A percentile compares a stretch with the other conserved stretches of the same genome.
Evolutionary conservation across 2,113 vertebrate genomes (phyloP).

Genomic region (Nothobranchius furzeri): DNA sequence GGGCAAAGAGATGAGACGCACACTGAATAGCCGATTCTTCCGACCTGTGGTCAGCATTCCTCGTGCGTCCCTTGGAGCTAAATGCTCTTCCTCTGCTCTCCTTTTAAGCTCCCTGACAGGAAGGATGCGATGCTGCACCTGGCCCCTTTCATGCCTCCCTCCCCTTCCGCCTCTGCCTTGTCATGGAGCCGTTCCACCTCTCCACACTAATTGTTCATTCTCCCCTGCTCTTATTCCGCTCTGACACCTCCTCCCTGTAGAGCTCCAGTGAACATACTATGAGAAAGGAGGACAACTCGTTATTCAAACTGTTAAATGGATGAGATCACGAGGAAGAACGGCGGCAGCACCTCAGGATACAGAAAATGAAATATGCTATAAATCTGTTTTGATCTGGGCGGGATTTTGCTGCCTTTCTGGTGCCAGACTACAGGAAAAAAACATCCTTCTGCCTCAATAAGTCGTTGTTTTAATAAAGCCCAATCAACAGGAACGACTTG

Average conservation of each 20-base stretch:
- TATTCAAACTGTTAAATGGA: conserved; percentile 68
- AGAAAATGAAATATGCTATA: conserved; percentile 37
- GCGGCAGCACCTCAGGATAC: conserved; percentile 24
- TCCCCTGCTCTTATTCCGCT: conserved; percentile 52
- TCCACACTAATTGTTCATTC: conserved; percentile 68
- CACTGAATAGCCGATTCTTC: conserved; percentile 75
- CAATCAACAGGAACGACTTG: conserved; percentile 52
- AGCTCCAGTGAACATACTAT: conserved; percentile 43
- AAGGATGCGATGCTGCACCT: conserved; percentile 76
- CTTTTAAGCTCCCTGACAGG: conserved; percentile 70
- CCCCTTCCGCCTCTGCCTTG: conserved; percentile 43
- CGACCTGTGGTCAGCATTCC: conserved; percentile 76
- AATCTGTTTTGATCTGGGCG: conserved; percentile 48
- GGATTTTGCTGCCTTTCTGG: conserved; percentile 40
- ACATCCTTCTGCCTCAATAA: conserved; percentile 47
- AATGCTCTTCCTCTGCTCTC: conserved; percentile 71
- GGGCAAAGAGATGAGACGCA: conserved; percentile 61
- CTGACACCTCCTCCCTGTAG: conserved; percentile 60
- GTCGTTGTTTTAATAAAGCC: conserved; percentile 64
- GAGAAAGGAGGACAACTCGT: conserved; percentile 62
- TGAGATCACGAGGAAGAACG: conserved; percentile 50
- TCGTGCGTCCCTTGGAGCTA: conserved; percentile 65
- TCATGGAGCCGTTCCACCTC: conserved; percentile 50
- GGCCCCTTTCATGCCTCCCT: conserved; percentile 65
- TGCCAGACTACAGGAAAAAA: conserved; percentile 39